These are phyloP conservation scores for Sinocyclocheilus anophthalmus DNA, from an alignment of 2,113 vertebrate genomes.

Conservation along the genomic window DNA sequence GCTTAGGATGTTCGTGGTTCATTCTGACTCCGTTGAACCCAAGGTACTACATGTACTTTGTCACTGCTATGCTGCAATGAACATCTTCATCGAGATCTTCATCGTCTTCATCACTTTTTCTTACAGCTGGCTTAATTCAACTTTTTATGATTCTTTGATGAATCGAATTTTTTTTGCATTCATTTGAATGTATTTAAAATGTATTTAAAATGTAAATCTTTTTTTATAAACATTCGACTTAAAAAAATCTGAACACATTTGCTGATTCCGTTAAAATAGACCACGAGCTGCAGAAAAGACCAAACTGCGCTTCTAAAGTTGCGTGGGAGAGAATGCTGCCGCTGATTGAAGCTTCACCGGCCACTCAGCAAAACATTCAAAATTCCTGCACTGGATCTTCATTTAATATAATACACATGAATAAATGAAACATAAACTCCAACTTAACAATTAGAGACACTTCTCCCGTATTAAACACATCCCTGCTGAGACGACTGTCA, in stretches of 20 bases:
- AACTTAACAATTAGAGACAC: background rate
- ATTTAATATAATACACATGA: background rate
- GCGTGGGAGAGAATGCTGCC: background rate
- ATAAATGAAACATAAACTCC: background rate
- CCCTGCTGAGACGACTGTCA: background rate
- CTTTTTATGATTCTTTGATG: no score
- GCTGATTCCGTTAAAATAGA: background rate
- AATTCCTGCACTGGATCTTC: background rate
- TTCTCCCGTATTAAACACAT: background rate
- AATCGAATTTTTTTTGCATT: no score
- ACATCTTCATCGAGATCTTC: no score
- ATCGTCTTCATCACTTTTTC: no score
- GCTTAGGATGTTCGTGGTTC: no score
- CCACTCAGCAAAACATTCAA: slow-evolving; percentile 2
- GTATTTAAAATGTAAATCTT: no score
- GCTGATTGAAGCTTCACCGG: background rate
- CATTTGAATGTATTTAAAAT: no score
- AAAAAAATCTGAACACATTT: no score
- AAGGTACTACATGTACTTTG: no score
- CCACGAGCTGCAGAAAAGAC: background rate
- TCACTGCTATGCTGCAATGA: no score
- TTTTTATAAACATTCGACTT: background rate
- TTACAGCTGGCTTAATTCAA: no score
- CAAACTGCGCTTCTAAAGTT: background rate
- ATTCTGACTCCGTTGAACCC: no score